phyloP scores from a whole-genome alignment of 2,888 invertebrate species.

The Phymatocera aterrima region DNA sequence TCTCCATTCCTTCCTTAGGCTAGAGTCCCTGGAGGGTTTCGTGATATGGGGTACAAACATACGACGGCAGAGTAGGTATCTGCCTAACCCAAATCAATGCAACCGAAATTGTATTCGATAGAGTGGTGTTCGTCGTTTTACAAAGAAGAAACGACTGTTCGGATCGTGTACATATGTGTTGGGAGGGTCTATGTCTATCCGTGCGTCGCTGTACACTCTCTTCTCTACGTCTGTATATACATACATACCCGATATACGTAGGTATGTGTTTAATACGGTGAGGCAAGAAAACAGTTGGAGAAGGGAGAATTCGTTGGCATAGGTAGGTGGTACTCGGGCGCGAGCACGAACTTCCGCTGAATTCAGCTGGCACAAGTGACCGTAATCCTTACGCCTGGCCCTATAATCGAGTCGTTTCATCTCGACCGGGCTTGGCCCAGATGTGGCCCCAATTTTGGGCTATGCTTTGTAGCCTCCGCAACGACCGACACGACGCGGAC shows the following conservation, averaged over 20 bases:
- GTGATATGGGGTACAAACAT: constrained; percentile 29
- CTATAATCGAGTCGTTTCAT: constrained; percentile 52
- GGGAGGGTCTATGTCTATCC: too few species aligned
- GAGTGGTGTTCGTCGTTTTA: constrained; percentile 27
- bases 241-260: background rate
- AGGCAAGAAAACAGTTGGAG: background rate
- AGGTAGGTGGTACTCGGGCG: constrained; percentile 63
- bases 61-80: background rate
- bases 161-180: background rate
- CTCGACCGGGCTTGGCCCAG: constrained; percentile 38
- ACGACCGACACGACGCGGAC: constrained; percentile 3
- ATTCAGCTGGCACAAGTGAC: constrained; percentile 46
- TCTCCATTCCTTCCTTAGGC: background rate
- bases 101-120: constrained; percentile 19
- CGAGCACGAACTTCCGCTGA: constrained; percentile 59
- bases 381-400: constrained; percentile 48
- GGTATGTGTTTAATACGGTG: background rate
- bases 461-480: constrained; percentile 33
- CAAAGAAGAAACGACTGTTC: background rate
- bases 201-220: background rate
- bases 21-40: constrained; percentile 6
- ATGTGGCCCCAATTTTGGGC: constrained; percentile 47
- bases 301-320: constrained; percentile 72
- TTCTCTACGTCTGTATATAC: background rate
- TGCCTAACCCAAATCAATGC: background rate